Conservation (phyloP, 1,140 invertebrate genomes). For the Alviniconcha marisindica region DNA sequence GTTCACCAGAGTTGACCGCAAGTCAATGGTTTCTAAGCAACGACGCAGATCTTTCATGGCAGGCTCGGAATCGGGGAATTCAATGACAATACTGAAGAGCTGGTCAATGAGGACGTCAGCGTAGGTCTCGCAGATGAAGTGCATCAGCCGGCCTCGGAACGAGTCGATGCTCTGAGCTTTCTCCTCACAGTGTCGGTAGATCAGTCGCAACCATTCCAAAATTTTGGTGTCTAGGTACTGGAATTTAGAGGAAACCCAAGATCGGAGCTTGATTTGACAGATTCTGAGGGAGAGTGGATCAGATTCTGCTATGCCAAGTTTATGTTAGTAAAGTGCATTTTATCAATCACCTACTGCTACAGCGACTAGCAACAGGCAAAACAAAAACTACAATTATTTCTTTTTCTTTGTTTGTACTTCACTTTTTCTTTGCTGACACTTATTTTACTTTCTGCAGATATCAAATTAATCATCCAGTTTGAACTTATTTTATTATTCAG, state of each 20-base stretch:
- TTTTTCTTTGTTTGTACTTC: not conserved
- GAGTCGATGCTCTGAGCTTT: conserved; percentile 75
- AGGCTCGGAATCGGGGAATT: conserved; percentile 96
- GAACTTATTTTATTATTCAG: not conserved
- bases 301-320: no score
- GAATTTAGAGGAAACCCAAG: conserved; percentile 42
- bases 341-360: no score
- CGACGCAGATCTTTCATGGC: conserved; percentile 92
- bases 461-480: no score
- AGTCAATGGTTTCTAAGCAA: conserved; percentile 90
- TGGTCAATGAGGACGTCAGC: conserved; percentile 92
- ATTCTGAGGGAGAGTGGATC: no score
- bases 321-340: no score
- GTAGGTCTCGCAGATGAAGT: conserved; percentile 92
- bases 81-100: conserved; percentile 96
- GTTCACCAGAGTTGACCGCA: conserved; percentile 85
- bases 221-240: conserved; percentile 90
- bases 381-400: no score
- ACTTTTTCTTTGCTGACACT: no score
- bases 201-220: conserved; percentile 87
- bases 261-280: not conserved
- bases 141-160: conserved; percentile 79
- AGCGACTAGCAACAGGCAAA: not conserved
- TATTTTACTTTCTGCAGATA: no score
- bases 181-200: conserved; percentile 82